phyloP scores from a whole-genome alignment of 2,113 vertebrate genomes.

The Polyodon spathula region DNA sequence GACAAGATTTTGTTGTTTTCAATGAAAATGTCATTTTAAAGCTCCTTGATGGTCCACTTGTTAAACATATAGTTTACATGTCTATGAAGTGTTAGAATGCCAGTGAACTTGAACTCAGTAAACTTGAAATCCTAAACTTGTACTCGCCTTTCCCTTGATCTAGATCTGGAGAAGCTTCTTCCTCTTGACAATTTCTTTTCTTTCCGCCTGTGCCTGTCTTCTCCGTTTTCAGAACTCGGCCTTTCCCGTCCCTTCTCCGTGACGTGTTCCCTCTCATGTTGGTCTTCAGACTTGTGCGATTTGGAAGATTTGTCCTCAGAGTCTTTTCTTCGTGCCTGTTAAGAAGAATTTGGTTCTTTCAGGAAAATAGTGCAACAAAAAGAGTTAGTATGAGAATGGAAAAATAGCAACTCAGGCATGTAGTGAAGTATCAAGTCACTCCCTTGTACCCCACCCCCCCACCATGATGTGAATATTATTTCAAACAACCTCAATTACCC shows the following conservation, averaged over 20 bases:
- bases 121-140: too few relatives aligned
- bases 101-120: too few relatives aligned
- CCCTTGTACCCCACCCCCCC: not conserved
- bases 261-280: constrained; percentile 69
- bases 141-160: constrained; percentile 78
- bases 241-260: constrained; percentile 76
- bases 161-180: constrained; percentile 79
- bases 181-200: constrained; percentile 75
- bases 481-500: too few relatives aligned
- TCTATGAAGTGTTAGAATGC: too few relatives aligned
- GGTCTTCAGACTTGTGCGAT: constrained; percentile 78
- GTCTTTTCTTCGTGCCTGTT: constrained; percentile 96
- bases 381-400: constrained; percentile 98
- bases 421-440: constrained; percentile 69
- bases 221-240: constrained; percentile 79
- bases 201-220: constrained; percentile 85
- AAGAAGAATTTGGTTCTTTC: constrained; percentile 99
- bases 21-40: too few relatives aligned
- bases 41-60: too few relatives aligned
- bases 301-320: constrained; percentile 83
- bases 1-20: too few relatives aligned
- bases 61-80: too few relatives aligned
- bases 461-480: too few relatives aligned
- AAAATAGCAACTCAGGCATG: constrained; percentile 61
- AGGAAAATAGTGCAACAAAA: constrained; percentile 99